Evolutionary conservation across 2,113 vertebrate species (phyloP), one percentile per base, ranked within the genome.

Genomic region (Indicator indicator): DNA sequence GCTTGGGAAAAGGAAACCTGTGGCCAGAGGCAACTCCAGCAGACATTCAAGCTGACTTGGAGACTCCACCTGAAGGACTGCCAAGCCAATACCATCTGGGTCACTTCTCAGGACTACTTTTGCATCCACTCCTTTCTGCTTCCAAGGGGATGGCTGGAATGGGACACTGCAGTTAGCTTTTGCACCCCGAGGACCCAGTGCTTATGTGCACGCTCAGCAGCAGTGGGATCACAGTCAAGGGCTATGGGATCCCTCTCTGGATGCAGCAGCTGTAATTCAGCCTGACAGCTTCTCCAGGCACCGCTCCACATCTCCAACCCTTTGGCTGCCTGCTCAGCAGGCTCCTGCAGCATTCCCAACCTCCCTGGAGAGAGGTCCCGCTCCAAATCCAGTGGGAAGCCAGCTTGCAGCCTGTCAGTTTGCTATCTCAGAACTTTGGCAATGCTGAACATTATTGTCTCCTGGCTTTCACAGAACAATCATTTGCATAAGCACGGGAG

Each of bases 401-500:
- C 27, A 62, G 46, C 44, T 20, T 9, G 24, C 52, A 89, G 56
- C 62, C 81, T 8, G 16, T 19, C 86, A 32, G 9, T 75, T n/a
- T 62, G 28, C 67, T 24, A 80, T 71, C 91, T 94, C 32, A n/a
- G 69, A 74, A 50, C 44, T 68, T 18, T 36, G 86, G 88, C 72
- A 56, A 83, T 78, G 88, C 20, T 52, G 76, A 88, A 75, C 54
- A 2, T 44, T 16, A 38, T n/a, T 8, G 11, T 27, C 30, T 79
- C 65, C 83, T 38, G 2, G 18, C 89, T 93, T 96, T 89, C 90
- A 56, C 26, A 63, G 79, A 86, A 80, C 72, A 12, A 1, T 24
- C 46, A 76, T 84, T 91, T 89, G 58, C 88, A 90, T 24, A 86
- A 82, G 24, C 27, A 52, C 26, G 55, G 69, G 74, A 92, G 92